Percentiles rank a stretch among this genome's conserved stretches.
Conservation (phyloP, 2,113 vertebrate species). For the Clarias batrachus region DNA sequence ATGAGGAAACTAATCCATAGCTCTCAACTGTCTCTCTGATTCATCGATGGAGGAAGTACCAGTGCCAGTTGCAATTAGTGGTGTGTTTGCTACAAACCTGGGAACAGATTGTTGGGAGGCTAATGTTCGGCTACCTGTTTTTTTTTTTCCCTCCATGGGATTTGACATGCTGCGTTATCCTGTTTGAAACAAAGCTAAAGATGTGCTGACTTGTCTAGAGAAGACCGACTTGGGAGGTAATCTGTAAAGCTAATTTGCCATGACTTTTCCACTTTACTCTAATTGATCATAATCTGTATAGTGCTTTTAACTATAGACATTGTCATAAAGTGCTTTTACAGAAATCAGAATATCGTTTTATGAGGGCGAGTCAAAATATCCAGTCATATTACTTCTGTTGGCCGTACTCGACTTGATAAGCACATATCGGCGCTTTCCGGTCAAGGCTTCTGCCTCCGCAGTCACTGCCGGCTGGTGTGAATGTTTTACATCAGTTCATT, state of each 20-base stretch:
- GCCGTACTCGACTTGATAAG: too few species aligned
- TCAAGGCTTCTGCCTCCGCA: too few species aligned
- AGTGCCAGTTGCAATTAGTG: constrained; percentile 1
- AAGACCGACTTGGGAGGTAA: not conserved
- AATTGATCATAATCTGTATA: not conserved
- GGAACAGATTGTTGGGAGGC: not conserved
- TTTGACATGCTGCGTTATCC: not conserved
- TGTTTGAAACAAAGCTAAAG: not conserved
- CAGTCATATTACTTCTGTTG: too few species aligned
- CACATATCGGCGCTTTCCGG: too few species aligned
- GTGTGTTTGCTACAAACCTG: not conserved
- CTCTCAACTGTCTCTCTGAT: not conserved
- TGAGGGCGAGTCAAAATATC: too few species aligned
- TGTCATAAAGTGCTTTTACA: not conserved
- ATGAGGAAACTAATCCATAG: not conserved
- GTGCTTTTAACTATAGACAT: not conserved
- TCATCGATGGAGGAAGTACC: not conserved
- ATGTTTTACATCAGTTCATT: too few species aligned
- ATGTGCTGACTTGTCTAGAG: not conserved
- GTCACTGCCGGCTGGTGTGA: too few species aligned
- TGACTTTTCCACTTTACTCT: not conserved
- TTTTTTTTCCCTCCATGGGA: not conserved
- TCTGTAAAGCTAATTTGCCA: not conserved
- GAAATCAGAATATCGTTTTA: not conserved
- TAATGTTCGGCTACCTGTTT: not conserved